Conservation (phyloP, 2,797 vertebrate genomes). For the Enteromius paludinosus region DNA sequence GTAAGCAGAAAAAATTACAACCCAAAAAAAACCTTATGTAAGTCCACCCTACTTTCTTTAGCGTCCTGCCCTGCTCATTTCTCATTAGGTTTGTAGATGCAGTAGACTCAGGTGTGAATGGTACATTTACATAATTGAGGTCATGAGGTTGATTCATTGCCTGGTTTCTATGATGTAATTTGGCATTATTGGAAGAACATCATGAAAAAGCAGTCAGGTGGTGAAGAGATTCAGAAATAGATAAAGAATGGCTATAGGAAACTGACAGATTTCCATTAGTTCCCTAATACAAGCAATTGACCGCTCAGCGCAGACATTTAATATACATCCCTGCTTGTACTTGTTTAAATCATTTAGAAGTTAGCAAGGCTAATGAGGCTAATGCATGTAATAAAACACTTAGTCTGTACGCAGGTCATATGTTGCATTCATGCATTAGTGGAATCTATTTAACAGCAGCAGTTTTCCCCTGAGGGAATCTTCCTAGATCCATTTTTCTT, state of each 20-base stretch:
- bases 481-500: conserved; percentile 38
- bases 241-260: conserved; percentile 18
- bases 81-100: conserved; percentile 38
- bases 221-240: conserved; percentile 14
- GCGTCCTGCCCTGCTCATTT: conserved; percentile 24
- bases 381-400: conserved; percentile 28
- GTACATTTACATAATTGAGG: conserved; percentile 59
- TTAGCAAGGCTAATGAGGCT: conserved; percentile 18
- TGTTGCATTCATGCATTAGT: conserved; percentile 27
- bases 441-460: conserved; percentile 30
- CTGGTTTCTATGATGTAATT: conserved; percentile 55
- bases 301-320: conserved; percentile 12
- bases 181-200: conserved; percentile 48
- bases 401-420: conserved; percentile 10
- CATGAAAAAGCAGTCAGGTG: conserved; percentile 14
- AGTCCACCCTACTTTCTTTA: conserved; percentile 8
- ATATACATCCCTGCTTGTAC: conserved; percentile 10
- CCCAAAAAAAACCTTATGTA: conserved; percentile 6
- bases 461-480: conserved; percentile 1
- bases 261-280: conserved; percentile 1
- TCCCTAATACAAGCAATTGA: conserved; percentile 14
- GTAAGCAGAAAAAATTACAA: conserved; percentile 11
- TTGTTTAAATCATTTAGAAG: conserved; percentile 22
- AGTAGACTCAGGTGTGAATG: conserved; percentile 55
- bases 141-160: conserved; percentile 48